phyloP scores from a whole-genome alignment of 2,797 vertebrate species.

The Buceros bicornis region DNA sequence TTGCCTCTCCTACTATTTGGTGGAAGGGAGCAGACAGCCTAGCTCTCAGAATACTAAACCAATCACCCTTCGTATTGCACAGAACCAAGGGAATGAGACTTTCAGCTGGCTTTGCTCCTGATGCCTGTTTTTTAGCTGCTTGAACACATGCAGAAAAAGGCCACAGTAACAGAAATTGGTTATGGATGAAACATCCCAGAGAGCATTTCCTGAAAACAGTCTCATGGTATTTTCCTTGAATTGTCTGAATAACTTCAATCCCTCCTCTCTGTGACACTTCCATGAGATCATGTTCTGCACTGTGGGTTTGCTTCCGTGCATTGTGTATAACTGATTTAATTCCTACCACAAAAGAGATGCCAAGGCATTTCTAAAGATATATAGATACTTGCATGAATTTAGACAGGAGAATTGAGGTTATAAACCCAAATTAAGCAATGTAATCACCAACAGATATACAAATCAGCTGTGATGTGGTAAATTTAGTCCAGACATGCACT shows the following conservation, averaged over 20 bases:
- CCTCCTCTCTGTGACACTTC: neutral
- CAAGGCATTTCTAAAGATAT: neutral
- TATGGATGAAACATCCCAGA: neutral
- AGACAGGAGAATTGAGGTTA: neutral
- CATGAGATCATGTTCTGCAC: neutral
- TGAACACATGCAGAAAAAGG: neutral
- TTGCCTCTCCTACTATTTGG: neutral
- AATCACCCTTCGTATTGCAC: neutral
- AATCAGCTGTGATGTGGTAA: neutral
- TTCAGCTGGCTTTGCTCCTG: neutral
- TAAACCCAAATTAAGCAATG: neutral
- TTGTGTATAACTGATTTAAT: conserved; percentile 1
- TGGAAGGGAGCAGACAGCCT: neutral
- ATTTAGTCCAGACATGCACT: neutral
- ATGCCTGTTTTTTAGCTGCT: neutral
- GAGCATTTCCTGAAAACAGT: neutral
- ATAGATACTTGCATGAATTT: neutral
- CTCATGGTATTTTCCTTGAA: neutral
- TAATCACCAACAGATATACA: neutral
- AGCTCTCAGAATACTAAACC: neutral
- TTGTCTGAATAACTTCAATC: neutral
- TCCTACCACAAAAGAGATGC: neutral
- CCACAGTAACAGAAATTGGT: neutral
- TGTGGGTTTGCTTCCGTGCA: neutral
- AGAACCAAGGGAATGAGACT: neutral